Conservation (phyloP, 2,113 vertebrate species). For the Nibea coibor region DNA sequence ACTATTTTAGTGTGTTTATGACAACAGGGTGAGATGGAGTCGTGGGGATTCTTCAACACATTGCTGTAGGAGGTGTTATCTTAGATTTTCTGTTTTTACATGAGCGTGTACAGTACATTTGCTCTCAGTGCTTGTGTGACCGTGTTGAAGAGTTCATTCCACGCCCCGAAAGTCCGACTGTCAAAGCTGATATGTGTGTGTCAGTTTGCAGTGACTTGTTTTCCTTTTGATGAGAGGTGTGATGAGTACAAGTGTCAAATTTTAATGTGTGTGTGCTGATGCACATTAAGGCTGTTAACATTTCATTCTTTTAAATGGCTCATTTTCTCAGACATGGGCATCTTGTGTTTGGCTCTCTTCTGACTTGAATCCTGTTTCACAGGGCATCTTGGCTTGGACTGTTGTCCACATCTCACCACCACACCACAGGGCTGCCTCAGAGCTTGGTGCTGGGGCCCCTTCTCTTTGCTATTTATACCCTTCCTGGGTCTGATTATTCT, state of each 20-base stretch:
- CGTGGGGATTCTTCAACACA: background rate
- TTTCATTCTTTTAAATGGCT: background rate
- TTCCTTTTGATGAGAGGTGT: background rate
- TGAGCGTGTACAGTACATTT: background rate
- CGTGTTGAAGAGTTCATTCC: background rate
- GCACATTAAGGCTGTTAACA: background rate
- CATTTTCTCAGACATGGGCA: too few relatives aligned
- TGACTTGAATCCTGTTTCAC: too few relatives aligned
- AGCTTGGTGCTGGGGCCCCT: too few relatives aligned
- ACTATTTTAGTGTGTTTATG: slow-evolving; percentile 12
- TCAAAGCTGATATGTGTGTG: too few relatives aligned
- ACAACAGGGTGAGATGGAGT: background rate
- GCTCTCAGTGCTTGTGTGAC: background rate
- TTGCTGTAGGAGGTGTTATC: slow-evolving; percentile 17
- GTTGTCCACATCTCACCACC: too few relatives aligned
- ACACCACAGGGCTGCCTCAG: too few relatives aligned
- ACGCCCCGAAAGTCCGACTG: background rate
- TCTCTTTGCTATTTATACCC: too few relatives aligned
- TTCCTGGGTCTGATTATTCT: too few relatives aligned
- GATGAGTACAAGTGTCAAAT: background rate
- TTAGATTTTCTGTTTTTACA: background rate
- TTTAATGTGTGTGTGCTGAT: background rate
- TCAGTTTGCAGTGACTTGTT: background rate
- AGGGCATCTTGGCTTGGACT: too few relatives aligned
- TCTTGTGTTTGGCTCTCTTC: too few relatives aligned